Base-by-base conservation (phyloP, 1,140 invertebrate species). In the Holcopasites calliopsidis region DNA sequence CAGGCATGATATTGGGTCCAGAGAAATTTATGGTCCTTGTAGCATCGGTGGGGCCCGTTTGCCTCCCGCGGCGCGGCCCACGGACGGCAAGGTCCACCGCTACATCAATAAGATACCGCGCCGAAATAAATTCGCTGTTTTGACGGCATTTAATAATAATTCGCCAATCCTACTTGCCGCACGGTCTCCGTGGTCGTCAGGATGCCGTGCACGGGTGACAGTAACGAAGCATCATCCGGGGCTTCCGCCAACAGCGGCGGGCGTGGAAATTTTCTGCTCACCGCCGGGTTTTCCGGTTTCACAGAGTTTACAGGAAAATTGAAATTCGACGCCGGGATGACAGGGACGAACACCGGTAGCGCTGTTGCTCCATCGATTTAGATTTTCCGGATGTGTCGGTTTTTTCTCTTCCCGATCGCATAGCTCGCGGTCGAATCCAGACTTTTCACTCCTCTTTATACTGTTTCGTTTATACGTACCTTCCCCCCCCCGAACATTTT, bases 111-210 rank as follows among this genome's bases (percentile, higher is more conserved):
- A 88, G 87, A 87, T 80, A 84, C 86, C 85, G 86, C 86, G 85
- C 82, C 83, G 87, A 89, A 88, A 89, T 89, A 89, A 89, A 89
- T 89, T 86, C 87, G 80, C 76, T 89, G 87, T 89, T 89, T 89
- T 89, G 88, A 89, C 88, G 86, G 88, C 86, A 74, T 88, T 89
- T 88, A 88, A 88, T 89, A 89, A 89, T 89, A 89, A 89, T 89
- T 89, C 85, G 86, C 86, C 87, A 82, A 84, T 88, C 86, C 85
- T 77, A 76, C 47, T 58, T 33, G 71, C 61, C 28, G 40, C 23
- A 44, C 11, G 23, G 35, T 28, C n/a, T 1, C 21, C 21, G 18
- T 23, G 16, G 68, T n/a, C n/a, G n/a, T n/a, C n/a, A n/a, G n/a
- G n/a, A n/a, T n/a, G n/a, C n/a, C n/a, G n/a, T n/a, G n/a, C n/a